phyloP scores from a whole-genome alignment of 1,140 invertebrate genomes.

The Psix sp. region DNA sequence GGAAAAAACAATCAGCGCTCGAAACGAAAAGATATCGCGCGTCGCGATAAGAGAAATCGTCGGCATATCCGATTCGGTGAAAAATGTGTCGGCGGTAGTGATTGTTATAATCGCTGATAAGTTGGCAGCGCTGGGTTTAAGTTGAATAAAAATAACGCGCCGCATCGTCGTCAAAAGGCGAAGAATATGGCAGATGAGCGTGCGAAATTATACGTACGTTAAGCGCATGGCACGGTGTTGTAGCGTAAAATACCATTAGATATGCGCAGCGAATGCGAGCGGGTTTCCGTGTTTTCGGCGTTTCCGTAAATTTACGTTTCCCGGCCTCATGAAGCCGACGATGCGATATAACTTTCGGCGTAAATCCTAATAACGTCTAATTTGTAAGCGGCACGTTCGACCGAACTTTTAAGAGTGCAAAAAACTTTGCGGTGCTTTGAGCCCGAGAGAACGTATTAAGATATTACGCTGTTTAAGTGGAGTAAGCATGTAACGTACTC shows the following conservation, averaged over 20 bases:
- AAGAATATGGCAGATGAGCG: slow-evolving; percentile 33
- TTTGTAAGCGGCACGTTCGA: slow-evolving; percentile 64
- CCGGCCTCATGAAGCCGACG: slow-evolving; percentile 49
- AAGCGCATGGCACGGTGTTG: slow-evolving; percentile 26
- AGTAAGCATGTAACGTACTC: slow-evolving; percentile 52
- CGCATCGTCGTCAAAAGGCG: slow-evolving; percentile 23
- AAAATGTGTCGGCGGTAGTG: slow-evolving; percentile 13
- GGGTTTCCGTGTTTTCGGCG: slow-evolving; percentile 62
- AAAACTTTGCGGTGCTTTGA: slow-evolving; percentile 39
- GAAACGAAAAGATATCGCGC: no score
- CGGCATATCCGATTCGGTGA: neutral
- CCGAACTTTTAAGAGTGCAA: slow-evolving; percentile 51
- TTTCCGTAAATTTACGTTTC: slow-evolving; percentile 58
- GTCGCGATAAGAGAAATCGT: no score
- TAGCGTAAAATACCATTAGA: slow-evolving; percentile 55
- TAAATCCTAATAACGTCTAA: slow-evolving; percentile 71
- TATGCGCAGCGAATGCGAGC: slow-evolving; percentile 56
- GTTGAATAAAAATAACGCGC: slow-evolving; percentile 26
- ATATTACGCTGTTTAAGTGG: slow-evolving; percentile 48
- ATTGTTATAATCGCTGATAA: slow-evolving; percentile 39
- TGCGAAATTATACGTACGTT: slow-evolving; percentile 48
- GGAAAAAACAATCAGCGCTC: no score
- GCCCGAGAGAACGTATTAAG: slow-evolving; percentile 49
- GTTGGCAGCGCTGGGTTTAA: slow-evolving; percentile 15
- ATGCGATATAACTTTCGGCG: slow-evolving; percentile 66